Base-by-base conservation (phyloP, 2,888 invertebrate species). In the Lithophane leautieri region DNA sequence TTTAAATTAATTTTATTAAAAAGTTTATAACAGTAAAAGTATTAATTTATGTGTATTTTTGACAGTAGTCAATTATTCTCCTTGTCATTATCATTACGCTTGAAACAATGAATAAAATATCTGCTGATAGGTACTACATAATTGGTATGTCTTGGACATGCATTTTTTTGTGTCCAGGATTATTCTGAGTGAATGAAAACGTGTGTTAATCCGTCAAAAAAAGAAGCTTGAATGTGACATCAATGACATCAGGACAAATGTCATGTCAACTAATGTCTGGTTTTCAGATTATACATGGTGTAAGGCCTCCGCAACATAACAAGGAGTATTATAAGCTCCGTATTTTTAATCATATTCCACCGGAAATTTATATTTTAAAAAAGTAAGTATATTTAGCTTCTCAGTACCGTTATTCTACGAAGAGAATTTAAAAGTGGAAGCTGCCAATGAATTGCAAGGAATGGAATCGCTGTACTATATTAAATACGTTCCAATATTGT, bases 401-500 rank as follows among this genome's bases (percentile, higher is more conserved):
- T 19, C 4, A 65, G 19, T 19, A 4, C 12, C 25, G 7, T 25
- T 8, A 8, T 25, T 14, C 1, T 28, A 47, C n/a, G 12, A n/a
- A n/a, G 34, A 42, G 16, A 71, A 22, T 28, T 16, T 28, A 4
- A 22, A 54, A 11, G 16, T 28, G 1, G 25, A 28, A 67, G 12
- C n/a, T 28, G 12, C 3, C 42, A 34, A 44, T 70, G 7, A 22
- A 28, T 28, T 52, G 8, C n/a, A 34, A 34, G 54, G n/a, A 44
- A 72, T 28, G 9, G 42, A 22, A 69, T 16, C 0, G 42, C n/a
- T 22, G 25, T 12, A 4, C 2, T 54, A 19, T 28, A 28, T 68
- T 68, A 54, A 72, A 72, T 22, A 44, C 42, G 16, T 71, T 71
- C n/a, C 12, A 44, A 44, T 19, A 42, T 69, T 44, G n/a, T 44